Conservation (phyloP, 2,888 invertebrate genomes). For the Leptura quadrifasciata region DNA sequence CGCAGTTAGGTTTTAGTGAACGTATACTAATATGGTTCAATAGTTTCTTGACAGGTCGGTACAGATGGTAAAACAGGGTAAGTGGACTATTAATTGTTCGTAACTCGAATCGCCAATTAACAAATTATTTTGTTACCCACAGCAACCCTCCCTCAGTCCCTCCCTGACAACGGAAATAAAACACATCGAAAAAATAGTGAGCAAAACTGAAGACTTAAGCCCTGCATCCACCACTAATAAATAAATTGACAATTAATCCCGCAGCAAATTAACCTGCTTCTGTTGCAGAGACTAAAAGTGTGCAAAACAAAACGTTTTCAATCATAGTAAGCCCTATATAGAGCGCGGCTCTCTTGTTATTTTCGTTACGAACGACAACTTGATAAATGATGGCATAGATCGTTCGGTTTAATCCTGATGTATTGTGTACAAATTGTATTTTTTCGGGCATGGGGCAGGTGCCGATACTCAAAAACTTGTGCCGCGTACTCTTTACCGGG, state of each 20-base stretch:
- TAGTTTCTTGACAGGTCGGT: too few species aligned
- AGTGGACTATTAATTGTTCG: too few species aligned
- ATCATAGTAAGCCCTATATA: conserved; percentile 13
- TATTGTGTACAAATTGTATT: conserved; percentile 56
- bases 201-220: not conserved
- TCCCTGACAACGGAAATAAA: not conserved
- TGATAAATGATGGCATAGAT: conserved; percentile 25
- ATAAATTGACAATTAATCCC: conserved; percentile 29
- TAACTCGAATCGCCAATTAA: too few species aligned
- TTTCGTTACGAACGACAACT: conserved; percentile 13
- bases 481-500: not conserved
- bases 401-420: conserved; percentile 52
- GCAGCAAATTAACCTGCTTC: conserved; percentile 13
- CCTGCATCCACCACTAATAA: not conserved
- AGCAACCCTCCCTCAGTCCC: not conserved
- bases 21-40: too few species aligned
- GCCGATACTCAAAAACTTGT: not conserved
- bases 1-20: too few species aligned
- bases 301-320: conserved; percentile 21
- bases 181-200: not conserved
- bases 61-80: too few species aligned
- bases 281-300: conserved; percentile 1
- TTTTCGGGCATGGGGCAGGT: conserved; percentile 18
- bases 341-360: conserved; percentile 9
- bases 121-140: not conserved